Evolutionary conservation across 1,140 invertebrate species (phyloP).

Genomic region (Tetramorium simillimum): DNA sequence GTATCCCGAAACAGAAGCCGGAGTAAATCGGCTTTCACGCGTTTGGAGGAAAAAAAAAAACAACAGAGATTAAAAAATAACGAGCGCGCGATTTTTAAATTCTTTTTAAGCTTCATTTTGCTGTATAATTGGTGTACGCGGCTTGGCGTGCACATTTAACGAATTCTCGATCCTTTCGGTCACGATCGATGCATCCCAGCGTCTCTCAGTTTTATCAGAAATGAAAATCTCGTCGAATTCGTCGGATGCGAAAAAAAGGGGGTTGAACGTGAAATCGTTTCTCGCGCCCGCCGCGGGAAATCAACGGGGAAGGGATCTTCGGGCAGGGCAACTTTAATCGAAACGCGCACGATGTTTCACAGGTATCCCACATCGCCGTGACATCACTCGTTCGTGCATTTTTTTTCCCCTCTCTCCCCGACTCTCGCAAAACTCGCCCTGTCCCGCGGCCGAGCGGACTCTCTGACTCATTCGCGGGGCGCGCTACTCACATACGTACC

Average conservation of each 20-base stretch:
- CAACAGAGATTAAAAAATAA: no score
- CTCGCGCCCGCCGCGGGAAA: neutral
- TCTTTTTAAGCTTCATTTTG: no score
- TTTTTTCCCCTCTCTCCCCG: no score
- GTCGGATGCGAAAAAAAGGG: neutral
- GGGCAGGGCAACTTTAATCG: neutral
- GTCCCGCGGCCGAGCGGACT: no score
- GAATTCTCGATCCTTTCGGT: conserved; percentile 22
- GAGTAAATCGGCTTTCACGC: no score
- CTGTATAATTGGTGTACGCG: neutral
- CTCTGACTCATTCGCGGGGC: no score
- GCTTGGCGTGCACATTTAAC: neutral
- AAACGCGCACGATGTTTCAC: neutral
- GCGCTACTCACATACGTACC: conserved; percentile 85
- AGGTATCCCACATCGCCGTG: neutral
- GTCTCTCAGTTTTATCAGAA: neutral
- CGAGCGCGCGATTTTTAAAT: no score
- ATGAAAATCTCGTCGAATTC: no score
- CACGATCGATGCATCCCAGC: neutral
- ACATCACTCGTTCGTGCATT: neutral
- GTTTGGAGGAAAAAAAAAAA: no score
- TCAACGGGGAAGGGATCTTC: neutral
- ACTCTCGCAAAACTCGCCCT: no score
- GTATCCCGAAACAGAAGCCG: no score
- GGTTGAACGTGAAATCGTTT: neutral